Percentiles rank a stretch among this genome's conserved stretches.
Evolutionary conservation across 2,888 invertebrate species (phyloP).

Genomic region (Aspidiotus destructor): DNA sequence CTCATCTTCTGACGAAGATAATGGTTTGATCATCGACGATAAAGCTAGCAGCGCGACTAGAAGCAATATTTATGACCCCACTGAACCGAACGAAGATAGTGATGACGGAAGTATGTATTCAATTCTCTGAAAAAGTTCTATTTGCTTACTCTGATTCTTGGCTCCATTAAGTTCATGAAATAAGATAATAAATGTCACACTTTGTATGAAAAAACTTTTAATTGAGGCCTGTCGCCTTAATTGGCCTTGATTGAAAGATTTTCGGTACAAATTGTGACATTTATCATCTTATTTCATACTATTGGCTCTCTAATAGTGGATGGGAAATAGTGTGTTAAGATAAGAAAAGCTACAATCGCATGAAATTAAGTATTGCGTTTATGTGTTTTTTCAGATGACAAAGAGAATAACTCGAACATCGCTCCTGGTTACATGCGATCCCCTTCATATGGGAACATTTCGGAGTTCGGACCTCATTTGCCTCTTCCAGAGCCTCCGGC

Average conservation of each 20-base stretch:
- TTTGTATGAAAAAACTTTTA: neutral
- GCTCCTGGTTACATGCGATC: slow-evolving; percentile 24
- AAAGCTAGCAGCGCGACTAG: slow-evolving; percentile 40
- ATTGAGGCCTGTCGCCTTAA: no score
- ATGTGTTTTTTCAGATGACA: slow-evolving; percentile 13
- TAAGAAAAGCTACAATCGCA: no score
- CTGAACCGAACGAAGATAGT: slow-evolving; percentile 46
- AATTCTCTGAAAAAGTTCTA: neutral
- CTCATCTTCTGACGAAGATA: slow-evolving; percentile 17
- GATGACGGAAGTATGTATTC: slow-evolving; percentile 30
- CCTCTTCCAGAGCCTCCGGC: slow-evolving; percentile 42
- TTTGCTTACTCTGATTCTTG: no score
- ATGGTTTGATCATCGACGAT: slow-evolving; percentile 50
- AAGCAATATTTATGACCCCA: slow-evolving; percentile 47
- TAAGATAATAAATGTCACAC: no score
- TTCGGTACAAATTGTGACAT: no score
- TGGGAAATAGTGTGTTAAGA: no score
- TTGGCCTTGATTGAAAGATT: no score
- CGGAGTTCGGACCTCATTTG: slow-evolving; percentile 28
- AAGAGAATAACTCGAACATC: slow-evolving; percentile 18
- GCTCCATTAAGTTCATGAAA: neutral
- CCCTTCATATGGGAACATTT: slow-evolving; percentile 17
- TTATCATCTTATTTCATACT: no score
- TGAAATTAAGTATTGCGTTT: neutral
- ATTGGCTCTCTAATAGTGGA: no score